Evolutionary conservation across 2,888 invertebrate genomes (phyloP), one percentile per base, ranked within the genome.

Genomic region (Phaonia tiefii): DNA sequence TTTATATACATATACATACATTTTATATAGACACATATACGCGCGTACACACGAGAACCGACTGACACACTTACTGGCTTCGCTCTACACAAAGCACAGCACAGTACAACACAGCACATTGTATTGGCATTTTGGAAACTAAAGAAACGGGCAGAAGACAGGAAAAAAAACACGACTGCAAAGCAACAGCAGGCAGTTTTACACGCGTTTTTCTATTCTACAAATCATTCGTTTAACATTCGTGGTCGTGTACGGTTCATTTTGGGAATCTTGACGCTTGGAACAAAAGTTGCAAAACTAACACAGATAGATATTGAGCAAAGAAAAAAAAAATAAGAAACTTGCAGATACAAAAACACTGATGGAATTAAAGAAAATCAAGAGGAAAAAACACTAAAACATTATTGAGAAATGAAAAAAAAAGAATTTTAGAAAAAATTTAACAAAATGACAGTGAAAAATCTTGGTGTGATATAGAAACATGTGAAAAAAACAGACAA

Each of bases 181-280:
- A 69, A 78, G 83, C 44, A 65, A 83, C 84, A 79, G 80, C 74
- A 77, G 66, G 20, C 80, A 81, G 83, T 85, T 87, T 87, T 86
- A 86, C 86, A 86, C 85, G 85, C 85, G 86, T 86, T 85, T 85
- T 88, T 86, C 87, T 86, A 85, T 87, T 87, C 85, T 85, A 85
- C 86, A 86, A 86, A 89, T 90, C 90, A 90, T 89, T 90, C 89
- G 88, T 85, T 87, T 85, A 86, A 86, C 84, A 87, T 86, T 87
- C 84, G 85, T 85, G 86, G 87, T 88, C 86, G 88, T 78, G 89
- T 87, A 84, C 87, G 89, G 90, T 89, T 88, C 87, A 85, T 84
- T 84, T 76, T 84, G 74, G 56, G 73, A 70, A 75, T 80, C 75
- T 83, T 39, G 77, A 83, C 88, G 87, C 86, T 86, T 85, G 51